A percentile compares a stretch with the other conserved stretches of the same genome.
Evolutionary conservation across 2,888 invertebrate species (phyloP).

Genomic region (Celastrina argiolus): DNA sequence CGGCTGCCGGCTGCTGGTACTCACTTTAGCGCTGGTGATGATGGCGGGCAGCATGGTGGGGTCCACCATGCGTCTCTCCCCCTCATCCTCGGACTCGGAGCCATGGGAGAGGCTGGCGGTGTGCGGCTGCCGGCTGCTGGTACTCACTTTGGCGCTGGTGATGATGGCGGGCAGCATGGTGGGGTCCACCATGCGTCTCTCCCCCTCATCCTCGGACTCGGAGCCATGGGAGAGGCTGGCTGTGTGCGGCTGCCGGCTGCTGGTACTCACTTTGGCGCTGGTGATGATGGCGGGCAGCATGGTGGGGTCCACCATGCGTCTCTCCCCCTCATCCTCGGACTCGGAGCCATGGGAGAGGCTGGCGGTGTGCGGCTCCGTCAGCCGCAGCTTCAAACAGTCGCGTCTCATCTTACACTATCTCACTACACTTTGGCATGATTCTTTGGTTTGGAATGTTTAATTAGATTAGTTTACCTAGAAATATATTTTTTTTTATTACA

Average conservation of each 20-base stretch:
- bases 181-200: slow-evolving; percentile 47
- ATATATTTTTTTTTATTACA: background rate
- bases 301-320: slow-evolving; percentile 46
- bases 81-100: slow-evolving; percentile 69
- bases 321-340: slow-evolving; percentile 64
- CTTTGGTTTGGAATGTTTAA: slow-evolving; percentile 29
- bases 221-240: slow-evolving; percentile 59
- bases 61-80: slow-evolving; percentile 49
- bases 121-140: slow-evolving; percentile 53
- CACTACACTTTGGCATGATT: slow-evolving; percentile 36
- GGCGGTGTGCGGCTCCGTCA: slow-evolving; percentile 65
- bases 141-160: slow-evolving; percentile 43
- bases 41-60: slow-evolving; percentile 47
- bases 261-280: slow-evolving; percentile 50
- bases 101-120: slow-evolving; percentile 57
- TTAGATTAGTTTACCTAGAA: background rate
- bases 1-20: slow-evolving; percentile 61
- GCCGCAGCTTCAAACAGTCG: slow-evolving; percentile 65
- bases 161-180: slow-evolving; percentile 50
- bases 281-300: slow-evolving; percentile 49
- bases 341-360: slow-evolving; percentile 61
- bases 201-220: slow-evolving; percentile 66
- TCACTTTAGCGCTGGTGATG: slow-evolving; percentile 46
- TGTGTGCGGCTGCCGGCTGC: slow-evolving; percentile 62
- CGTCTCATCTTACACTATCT: slow-evolving; percentile 52